phyloP scores from a whole-genome alignment of 2,797 vertebrate genomes.

The Oryzias dopingdopingensis region DNA sequence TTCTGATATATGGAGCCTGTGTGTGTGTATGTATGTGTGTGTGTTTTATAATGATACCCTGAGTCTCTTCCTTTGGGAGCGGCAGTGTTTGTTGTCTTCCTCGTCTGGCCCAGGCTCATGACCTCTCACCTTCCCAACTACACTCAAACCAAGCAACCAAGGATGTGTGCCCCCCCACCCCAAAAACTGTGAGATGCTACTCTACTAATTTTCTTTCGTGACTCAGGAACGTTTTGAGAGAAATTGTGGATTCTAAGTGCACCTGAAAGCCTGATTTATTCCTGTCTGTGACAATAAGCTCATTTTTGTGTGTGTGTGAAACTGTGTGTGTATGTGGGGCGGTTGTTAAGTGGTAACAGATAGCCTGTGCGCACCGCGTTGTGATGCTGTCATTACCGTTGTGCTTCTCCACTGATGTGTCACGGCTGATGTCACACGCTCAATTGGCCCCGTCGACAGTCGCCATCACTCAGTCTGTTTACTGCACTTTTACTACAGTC shows the following conservation, averaged over 20 bases:
- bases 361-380: conserved; percentile 50
- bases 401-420: conserved; percentile 70
- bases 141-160: conserved; percentile 31
- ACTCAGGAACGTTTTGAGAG: conserved; percentile 24
- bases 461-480: conserved; percentile 71
- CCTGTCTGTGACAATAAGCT: conserved; percentile 27
- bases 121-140: conserved; percentile 65
- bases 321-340: conserved; percentile 17
- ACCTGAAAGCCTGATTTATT: conserved; percentile 49
- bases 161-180: conserved; percentile 16
- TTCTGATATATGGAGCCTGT: conserved; percentile 34
- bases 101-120: conserved; percentile 49
- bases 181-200: conserved; percentile 29
- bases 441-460: conserved; percentile 76
- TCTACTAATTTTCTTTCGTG: conserved; percentile 24
- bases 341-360: conserved; percentile 61
- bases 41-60: conserved; percentile 61
- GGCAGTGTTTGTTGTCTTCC: conserved; percentile 56
- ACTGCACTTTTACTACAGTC: conserved; percentile 69
- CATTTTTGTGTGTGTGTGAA: conserved; percentile 22
- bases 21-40: conserved; percentile 26
- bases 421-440: conserved; percentile 77
- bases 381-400: conserved; percentile 73
- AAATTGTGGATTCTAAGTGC: conserved; percentile 35
- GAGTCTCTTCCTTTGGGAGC: conserved; percentile 45